These are phyloP conservation scores for Sebastes dallii DNA, from an alignment of 2,797 vertebrate genomes.

Conservation along the genomic window DNA sequence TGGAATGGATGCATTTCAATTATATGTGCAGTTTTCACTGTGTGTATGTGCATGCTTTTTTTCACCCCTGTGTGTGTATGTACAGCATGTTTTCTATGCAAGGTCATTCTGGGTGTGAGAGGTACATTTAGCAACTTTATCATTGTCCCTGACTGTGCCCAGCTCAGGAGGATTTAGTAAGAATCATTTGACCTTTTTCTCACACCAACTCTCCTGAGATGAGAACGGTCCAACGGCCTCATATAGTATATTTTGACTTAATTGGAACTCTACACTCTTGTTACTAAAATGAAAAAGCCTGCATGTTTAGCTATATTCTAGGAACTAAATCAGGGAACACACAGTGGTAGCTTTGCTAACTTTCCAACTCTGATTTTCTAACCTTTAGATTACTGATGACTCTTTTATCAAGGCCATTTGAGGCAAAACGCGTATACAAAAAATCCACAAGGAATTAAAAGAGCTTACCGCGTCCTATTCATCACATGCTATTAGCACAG, in stretches of 20 bases:
- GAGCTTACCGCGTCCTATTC: slow-evolving; percentile 14
- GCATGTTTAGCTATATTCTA: background rate
- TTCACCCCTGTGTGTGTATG: background rate
- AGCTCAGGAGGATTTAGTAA: slow-evolving; percentile 12
- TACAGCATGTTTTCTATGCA: background rate
- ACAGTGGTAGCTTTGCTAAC: background rate
- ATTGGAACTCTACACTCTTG: slow-evolving; percentile 2
- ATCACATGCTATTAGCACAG: slow-evolving; percentile 48
- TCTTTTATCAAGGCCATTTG: slow-evolving; percentile 40
- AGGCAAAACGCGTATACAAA: slow-evolving; percentile 34
- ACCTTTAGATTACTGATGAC: slow-evolving; percentile 28
- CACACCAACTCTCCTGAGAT: background rate
- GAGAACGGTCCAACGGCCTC: slow-evolving; percentile 3
- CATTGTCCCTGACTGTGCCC: slow-evolving; percentile 4
- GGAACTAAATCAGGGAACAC: background rate
- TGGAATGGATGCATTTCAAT: background rate
- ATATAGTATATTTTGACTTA: slow-evolving; percentile 1
- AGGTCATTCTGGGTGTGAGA: background rate
- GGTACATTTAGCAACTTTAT: background rate
- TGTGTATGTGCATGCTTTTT: background rate
- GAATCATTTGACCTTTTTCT: slow-evolving; percentile 22
- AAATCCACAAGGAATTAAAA: slow-evolving; percentile 48
- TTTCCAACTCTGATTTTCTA: slow-evolving; percentile 5
- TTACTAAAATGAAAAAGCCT: background rate
- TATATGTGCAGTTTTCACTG: background rate